Base-by-base conservation (phyloP, 2,888 invertebrate genomes). In the Frankliniella intonsa region DNA sequence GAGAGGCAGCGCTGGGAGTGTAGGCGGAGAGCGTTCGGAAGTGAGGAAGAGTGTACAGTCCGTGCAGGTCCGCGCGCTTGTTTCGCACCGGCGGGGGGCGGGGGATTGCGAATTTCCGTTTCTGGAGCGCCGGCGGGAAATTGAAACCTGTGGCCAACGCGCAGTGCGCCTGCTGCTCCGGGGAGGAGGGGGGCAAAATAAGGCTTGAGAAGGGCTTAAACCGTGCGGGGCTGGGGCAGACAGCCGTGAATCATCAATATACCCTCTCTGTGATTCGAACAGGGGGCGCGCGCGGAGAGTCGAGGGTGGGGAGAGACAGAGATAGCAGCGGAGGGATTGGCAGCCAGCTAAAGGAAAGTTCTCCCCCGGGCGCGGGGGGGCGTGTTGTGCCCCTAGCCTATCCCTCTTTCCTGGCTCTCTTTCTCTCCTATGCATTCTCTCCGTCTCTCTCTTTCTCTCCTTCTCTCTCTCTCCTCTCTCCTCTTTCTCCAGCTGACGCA, bases 221-320 rank as follows among this genome's bases (percentile, higher is more conserved):
- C 55, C 19, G 55, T 12, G 55, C 14, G 14, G 55, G 55, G 55
- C 55, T 14, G 9, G 55, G 55, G 55, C 55, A 38, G 38, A 38
- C 38, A 38, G 38, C 38, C 55, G 17, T 25, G 69, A 69, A 69
- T 69, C 69, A 69, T 76, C 69, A 76, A 76, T 76, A 76, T 25
- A 38, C 38, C 38, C 38, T 38, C 38, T 38, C 38, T 38, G 38
- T 38, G 38, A 38, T 38, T 38, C 38, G 38, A 38, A 38, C 38
- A 38, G 38, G 22, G 69, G 22, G 69, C 22, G 25, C 22, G 25
- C 10, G 62, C 22, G 69, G 62, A 25, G 25, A 22, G 12, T 8
- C 25, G 12, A 14, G 69, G 22, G 7, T 9, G 69, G 22, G 22
- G 25, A 25, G 12, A 10, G 25, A 76, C 22, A 25, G 25, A 76